These are phyloP conservation scores for Camelus bactrianus DNA, from an alignment of 2,113 vertebrate species.

Conservation along the genomic window DNA sequence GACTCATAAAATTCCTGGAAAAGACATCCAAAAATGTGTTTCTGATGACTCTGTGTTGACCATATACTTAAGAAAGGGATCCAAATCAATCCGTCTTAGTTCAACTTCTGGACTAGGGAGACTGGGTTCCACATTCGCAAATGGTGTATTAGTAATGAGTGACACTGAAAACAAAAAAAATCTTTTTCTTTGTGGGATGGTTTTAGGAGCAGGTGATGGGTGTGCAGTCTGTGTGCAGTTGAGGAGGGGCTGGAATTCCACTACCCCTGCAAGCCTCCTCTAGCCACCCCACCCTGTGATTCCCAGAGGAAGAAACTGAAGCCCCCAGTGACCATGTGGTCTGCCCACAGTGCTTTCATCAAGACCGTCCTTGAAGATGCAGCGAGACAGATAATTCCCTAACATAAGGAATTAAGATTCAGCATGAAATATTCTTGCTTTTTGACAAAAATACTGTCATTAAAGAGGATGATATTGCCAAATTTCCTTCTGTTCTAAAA, in stretches of 20 bases:
- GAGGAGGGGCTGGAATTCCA: neutral
- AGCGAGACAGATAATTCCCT: neutral
- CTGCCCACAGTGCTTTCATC: neutral
- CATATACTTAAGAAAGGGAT: neutral
- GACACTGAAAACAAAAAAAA: neutral
- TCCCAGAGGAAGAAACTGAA: neutral
- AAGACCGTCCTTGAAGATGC: neutral
- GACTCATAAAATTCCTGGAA: conserved; percentile 43
- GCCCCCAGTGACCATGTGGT: accelerated
- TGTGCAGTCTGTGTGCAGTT: neutral
- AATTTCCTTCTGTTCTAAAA: neutral
- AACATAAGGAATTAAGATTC: neutral
- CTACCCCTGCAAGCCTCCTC: neutral
- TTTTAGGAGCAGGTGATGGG: neutral
- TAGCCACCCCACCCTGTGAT: neutral
- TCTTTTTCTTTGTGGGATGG: neutral
- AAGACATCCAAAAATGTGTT: conserved; percentile 6
- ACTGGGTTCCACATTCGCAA: neutral
- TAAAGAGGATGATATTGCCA: neutral
- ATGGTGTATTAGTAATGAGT: neutral
- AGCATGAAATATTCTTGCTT: neutral
- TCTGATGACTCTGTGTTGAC: neutral
- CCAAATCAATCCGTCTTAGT: neutral
- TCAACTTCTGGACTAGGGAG: conserved; percentile 34
- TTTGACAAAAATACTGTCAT: neutral